These are phyloP conservation scores for Troides oblongomaculatus DNA, from an alignment of 2,888 invertebrate species.

Conservation along the genomic window DNA sequence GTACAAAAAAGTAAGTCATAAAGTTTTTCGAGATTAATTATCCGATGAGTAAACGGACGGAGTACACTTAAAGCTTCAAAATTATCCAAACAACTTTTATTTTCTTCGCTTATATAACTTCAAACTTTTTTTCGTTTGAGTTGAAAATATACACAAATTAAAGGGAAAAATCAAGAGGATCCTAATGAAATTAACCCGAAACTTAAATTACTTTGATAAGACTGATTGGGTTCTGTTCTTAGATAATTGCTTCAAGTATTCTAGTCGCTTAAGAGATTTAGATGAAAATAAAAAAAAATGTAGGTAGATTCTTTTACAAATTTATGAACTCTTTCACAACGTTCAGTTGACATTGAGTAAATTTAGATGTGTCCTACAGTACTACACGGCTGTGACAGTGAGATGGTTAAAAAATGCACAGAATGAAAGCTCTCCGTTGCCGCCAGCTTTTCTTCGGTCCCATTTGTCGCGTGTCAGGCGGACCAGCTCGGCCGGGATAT, in stretches of 20 bases:
- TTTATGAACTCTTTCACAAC: no score
- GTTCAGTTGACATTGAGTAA: no score
- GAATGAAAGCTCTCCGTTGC: conserved; percentile 1
- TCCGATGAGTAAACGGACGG: conserved; percentile 12
- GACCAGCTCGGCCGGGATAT: conserved; percentile 43
- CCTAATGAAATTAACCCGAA: no score
- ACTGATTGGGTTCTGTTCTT: no score
- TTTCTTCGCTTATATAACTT: conserved; percentile 7
- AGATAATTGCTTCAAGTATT: no score
- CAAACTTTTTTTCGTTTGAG: conserved; percentile 18
- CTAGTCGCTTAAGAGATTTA: no score
- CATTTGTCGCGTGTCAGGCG: conserved; percentile 38
- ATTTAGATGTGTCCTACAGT: background rate
- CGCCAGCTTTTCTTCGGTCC: conserved; percentile 15
- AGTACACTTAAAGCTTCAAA: conserved; percentile 14
- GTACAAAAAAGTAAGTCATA: conserved; percentile 9
- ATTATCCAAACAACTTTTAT: conserved; percentile 11
- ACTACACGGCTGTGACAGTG: background rate
- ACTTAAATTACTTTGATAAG: no score
- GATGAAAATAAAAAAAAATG: no score
- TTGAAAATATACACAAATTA: conserved; percentile 8
- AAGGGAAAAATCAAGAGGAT: background rate
- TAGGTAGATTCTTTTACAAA: no score
- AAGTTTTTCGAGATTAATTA: conserved; percentile 20
- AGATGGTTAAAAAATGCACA: conserved; percentile 2